Base-by-base conservation (phyloP, 2,888 invertebrate genomes). In the Nysson spinosus region DNA sequence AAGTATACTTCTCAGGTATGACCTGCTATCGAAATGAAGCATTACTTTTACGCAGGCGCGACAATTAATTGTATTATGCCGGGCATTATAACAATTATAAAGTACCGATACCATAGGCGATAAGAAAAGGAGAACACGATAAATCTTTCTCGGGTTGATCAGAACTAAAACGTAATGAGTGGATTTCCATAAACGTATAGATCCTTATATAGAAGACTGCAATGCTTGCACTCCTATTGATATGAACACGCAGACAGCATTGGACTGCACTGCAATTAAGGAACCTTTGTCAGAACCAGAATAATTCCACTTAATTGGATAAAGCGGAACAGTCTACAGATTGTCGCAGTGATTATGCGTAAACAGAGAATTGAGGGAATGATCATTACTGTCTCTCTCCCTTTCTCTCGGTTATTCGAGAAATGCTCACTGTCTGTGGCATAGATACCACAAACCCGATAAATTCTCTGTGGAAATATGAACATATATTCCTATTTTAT, bases 281-380 rank as follows among this genome's bases (percentile, higher is more conserved):
- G 22, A 42, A 14, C 42, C 26, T 42, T 42, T 26, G 42, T 42
- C 42, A 42, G 42, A 42, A 42, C 14, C 11, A 16, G 42, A 26
- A 42, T 60, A 32, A 54, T 47, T 34, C 32, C 34, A 20, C 40
- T 26, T 34, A 34, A 46, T 54, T 46, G 30, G 39, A 32, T 22
- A 42, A 42, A 42, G 42, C 14, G 26, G 11, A 16, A 26, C 42
- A 2, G 24, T 42, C 6, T 11, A 16, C 2, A 6, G 20, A 19
- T 39, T 19, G 20, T 39, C n/a, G 20, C 20, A n/a, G 24, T n/a
- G 9, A 3, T 42, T n/a, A 11, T 6, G 40, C 19, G 11, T 4
- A 7, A 37, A 17, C 1, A 17, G 6, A 12, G 16, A 17, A 37
- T 5, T 12, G 4, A n/a, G 9, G 7, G n/a, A 12, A 32, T 32